phyloP scores from a whole-genome alignment of 2,888 invertebrate species.

The Calephelis perditalis region DNA sequence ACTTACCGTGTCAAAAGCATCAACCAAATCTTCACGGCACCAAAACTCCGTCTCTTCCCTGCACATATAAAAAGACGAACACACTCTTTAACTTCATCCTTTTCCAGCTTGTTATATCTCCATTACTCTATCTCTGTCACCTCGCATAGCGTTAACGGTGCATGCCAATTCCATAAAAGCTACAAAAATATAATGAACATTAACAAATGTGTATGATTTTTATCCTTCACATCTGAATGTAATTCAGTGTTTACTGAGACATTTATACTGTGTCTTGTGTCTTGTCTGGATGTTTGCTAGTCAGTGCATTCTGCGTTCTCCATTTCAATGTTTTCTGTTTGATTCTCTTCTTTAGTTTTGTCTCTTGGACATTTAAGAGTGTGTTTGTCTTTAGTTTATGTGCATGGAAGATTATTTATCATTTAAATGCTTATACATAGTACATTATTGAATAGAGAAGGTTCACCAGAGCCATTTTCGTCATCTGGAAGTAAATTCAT shows the following conservation, averaged over 20 bases:
- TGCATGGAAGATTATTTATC: constrained; percentile 70
- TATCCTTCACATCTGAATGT: constrained; percentile 34
- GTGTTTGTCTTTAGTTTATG: constrained; percentile 76
- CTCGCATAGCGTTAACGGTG: constrained; percentile 62
- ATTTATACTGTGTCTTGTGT: constrained; percentile 40
- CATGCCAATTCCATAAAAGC: constrained; percentile 72
- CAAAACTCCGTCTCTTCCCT: constrained; percentile 56
- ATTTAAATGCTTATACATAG: constrained; percentile 43
- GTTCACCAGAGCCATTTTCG: constrained; percentile 33
- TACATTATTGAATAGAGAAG: constrained; percentile 45
- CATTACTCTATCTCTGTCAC: constrained; percentile 44
- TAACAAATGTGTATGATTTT: constrained; percentile 44
- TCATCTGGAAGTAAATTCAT: constrained; percentile 8
- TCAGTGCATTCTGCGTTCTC: constrained; percentile 40
- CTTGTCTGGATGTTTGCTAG: constrained; percentile 38
- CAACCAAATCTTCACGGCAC: constrained; percentile 36
- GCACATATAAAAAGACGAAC: constrained; percentile 77
- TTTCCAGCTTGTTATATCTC: constrained; percentile 39
- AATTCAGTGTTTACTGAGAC: constrained; percentile 30
- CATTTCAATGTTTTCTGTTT: constrained; percentile 39
- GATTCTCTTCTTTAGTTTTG: constrained; percentile 33
- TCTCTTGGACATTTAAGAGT: constrained; percentile 54
- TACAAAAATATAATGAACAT: constrained; percentile 50
- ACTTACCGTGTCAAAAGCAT: constrained; percentile 44
- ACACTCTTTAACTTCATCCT: constrained; percentile 64